Conservation (phyloP, 2,888 invertebrate genomes). For the Dendrolimus pini region DNA sequence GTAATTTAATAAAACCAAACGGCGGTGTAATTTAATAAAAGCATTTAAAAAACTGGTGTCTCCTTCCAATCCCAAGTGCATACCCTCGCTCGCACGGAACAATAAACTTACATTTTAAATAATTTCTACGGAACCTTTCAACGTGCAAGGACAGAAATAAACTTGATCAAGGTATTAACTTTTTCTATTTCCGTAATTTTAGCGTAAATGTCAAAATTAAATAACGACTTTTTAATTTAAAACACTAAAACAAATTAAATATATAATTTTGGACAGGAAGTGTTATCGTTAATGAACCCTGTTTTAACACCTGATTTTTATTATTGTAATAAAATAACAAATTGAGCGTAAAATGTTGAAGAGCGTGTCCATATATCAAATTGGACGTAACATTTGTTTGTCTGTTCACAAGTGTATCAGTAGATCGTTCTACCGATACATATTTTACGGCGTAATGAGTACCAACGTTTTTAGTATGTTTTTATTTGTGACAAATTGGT, state of each 20-base stretch:
- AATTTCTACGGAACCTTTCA: too few relatives aligned
- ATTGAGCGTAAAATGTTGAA: constrained; percentile 37
- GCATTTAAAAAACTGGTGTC: too few relatives aligned
- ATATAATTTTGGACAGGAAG: not conserved
- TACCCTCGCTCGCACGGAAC: too few relatives aligned
- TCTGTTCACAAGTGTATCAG: constrained; percentile 21
- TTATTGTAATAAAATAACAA: constrained; percentile 36
- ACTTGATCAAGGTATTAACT: constrained; percentile 2
- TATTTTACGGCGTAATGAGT: constrained; percentile 26
- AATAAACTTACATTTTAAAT: too few relatives aligned
- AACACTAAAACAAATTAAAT: not conserved
- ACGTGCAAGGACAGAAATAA: too few relatives aligned
- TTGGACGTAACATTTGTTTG: constrained; percentile 34
- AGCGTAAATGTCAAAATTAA: constrained; percentile 10
- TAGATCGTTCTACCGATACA: constrained; percentile 34
- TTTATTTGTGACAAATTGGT: too few relatives aligned
- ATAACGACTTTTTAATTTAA: not conserved
- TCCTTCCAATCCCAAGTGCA: too few relatives aligned
- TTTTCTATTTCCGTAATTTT: not conserved
- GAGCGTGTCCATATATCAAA: constrained; percentile 30
- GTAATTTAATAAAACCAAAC: too few relatives aligned
- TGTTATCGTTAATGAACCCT: constrained; percentile 13
- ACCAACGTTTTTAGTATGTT: too few relatives aligned
- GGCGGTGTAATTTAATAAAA: too few relatives aligned
- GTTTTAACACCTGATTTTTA: constrained; percentile 47